phyloP scores from a whole-genome alignment of 2,113 vertebrate species.

The Clarias macrocephalus region DNA sequence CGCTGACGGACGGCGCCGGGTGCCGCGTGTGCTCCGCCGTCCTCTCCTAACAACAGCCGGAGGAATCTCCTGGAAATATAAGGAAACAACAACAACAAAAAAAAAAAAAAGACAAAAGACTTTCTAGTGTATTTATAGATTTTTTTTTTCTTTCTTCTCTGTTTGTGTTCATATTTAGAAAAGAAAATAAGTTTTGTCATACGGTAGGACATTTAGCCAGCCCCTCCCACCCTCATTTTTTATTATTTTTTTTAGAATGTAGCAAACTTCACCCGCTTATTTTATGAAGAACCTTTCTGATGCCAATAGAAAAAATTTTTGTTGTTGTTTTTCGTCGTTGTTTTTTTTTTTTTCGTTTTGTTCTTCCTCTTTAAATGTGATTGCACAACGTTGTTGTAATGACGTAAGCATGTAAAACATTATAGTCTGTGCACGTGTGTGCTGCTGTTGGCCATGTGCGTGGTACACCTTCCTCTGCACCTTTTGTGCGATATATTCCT shows the following conservation, averaged over 20 bases:
- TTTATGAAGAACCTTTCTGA: constrained; percentile 76
- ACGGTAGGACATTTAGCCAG: constrained; percentile 72
- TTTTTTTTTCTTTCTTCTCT: constrained; percentile 48
- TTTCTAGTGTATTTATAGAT: constrained; percentile 80
- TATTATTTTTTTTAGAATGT: constrained; percentile 85
- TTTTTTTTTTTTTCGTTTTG: constrained; percentile 60
- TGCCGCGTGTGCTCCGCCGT: constrained; percentile 47
- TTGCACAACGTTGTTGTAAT: constrained; percentile 90
- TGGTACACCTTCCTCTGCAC: constrained; percentile 75
- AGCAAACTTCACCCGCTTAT: constrained; percentile 82
- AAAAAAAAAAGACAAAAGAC: constrained; percentile 73
- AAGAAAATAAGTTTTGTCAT: constrained; percentile 66
- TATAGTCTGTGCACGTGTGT: constrained; percentile 74
- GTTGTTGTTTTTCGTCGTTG: no score
- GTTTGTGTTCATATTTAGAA: constrained; percentile 67
- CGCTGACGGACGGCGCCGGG: constrained; percentile 56
- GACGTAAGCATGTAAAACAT: constrained; percentile 88
- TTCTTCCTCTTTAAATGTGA: constrained; percentile 78
- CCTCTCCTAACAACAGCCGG: constrained; percentile 59
- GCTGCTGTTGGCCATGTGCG: constrained; percentile 79
- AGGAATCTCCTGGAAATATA: constrained; percentile 75
- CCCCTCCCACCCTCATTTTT: neutral
- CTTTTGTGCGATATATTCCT: constrained; percentile 65
- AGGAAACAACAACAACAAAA: constrained; percentile 53
- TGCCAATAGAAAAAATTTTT: constrained; percentile 90